Evolutionary conservation across 2,888 invertebrate genomes (phyloP).

Genomic region (Epiblema foenella): DNA sequence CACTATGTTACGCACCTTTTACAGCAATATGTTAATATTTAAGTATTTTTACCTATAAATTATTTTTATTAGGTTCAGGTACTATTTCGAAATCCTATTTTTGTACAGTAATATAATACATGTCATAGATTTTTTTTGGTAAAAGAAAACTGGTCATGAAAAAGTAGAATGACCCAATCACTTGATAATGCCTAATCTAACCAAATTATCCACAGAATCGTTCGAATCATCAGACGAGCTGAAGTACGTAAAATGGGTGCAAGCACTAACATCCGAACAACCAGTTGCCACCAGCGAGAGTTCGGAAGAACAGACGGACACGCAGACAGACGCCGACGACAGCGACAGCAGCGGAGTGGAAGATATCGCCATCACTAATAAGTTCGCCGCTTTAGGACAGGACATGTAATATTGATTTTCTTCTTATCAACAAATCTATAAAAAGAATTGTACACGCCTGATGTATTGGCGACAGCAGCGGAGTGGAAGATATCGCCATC

Average conservation of each 20-base stretch:
- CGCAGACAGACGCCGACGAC: constrained; percentile 49
- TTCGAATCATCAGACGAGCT: constrained; percentile 87
- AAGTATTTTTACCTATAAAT: too few species aligned
- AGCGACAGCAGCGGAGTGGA: constrained; percentile 49
- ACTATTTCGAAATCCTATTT: too few species aligned
- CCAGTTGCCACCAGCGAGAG: constrained; percentile 51
- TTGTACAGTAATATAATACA: too few species aligned
- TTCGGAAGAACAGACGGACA: constrained; percentile 48
- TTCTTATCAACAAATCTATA: too few species aligned
- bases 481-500: constrained; percentile 55
- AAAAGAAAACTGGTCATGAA: too few species aligned
- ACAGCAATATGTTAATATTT: too few species aligned
- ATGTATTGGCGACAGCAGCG: constrained; percentile 48
- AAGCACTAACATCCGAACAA: constrained; percentile 77
- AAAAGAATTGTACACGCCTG: too few species aligned
- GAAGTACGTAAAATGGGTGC: constrained; percentile 87
- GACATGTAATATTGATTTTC: constrained; percentile 51
- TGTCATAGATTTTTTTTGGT: too few species aligned
- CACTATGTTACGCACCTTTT: too few species aligned
- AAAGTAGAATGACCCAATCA: too few species aligned
- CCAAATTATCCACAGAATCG: constrained; percentile 74
- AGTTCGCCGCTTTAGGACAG: constrained; percentile 72
- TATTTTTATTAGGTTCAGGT: too few species aligned
- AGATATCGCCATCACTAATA: constrained; percentile 68
- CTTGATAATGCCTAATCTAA: constrained; percentile 9